Evolutionary conservation across 1,140 invertebrate species (phyloP).

Genomic region (Hylyphantes graminicola): DNA sequence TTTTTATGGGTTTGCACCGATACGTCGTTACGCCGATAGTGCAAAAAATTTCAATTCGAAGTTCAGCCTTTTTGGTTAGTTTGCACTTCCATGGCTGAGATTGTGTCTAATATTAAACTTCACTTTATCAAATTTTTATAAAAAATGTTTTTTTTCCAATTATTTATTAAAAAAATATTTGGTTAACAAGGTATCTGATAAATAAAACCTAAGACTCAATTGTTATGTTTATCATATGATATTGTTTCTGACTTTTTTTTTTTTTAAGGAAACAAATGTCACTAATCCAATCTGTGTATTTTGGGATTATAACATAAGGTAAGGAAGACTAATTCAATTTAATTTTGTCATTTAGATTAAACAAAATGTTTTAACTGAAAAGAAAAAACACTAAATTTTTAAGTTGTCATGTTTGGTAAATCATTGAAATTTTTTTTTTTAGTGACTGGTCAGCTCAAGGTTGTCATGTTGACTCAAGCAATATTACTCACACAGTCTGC

Average conservation of each 20-base stretch:
- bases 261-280: slow-evolving; percentile 77
- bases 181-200: not conserved
- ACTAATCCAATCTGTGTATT: slow-evolving; percentile 92
- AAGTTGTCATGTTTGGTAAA: not conserved
- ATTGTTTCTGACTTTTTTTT: not conserved
- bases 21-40: too few species aligned
- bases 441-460: slow-evolving; percentile 93
- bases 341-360: not conserved
- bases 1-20: too few species aligned
- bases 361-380: not conserved
- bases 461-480: slow-evolving; percentile 83
- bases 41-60: too few species aligned
- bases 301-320: slow-evolving; percentile 76
- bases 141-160: not conserved
- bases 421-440: slow-evolving; percentile 66
- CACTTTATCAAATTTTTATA: too few species aligned
- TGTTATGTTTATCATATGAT: too few species aligned
- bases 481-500: slow-evolving; percentile 89
- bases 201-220: too few species aligned
- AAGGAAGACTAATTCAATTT: slow-evolving; percentile 1
- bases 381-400: not conserved
- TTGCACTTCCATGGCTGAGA: too few species aligned
- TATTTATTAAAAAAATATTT: not conserved
- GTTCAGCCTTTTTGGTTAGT: too few species aligned
- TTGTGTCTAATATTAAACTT: too few species aligned